These are phyloP conservation scores for Moxostoma hubbsi DNA, from an alignment of 2,797 vertebrate species.

Conservation along the genomic window DNA sequence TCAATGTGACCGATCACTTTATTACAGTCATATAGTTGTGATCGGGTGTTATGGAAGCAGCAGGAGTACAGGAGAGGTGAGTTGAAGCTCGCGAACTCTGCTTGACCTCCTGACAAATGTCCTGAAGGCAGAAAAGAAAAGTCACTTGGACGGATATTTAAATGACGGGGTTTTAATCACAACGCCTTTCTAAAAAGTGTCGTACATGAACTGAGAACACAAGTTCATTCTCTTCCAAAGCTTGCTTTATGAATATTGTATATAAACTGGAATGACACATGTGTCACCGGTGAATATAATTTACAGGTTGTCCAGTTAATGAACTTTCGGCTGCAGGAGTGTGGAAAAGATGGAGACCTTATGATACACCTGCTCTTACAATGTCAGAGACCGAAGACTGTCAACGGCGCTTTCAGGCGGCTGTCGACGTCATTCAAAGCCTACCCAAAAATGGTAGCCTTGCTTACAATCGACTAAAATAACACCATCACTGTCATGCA, in stretches of 20 bases:
- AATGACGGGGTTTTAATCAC: not conserved
- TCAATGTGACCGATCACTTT: not conserved
- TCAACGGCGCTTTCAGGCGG: slow-evolving; percentile 87
- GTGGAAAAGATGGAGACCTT: slow-evolving; percentile 34
- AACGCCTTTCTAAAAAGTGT: not conserved
- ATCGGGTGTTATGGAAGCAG: not conserved
- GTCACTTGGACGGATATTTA: not conserved
- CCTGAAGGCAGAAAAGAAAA: not conserved
- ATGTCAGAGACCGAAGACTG: slow-evolving; percentile 75
- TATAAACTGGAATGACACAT: slow-evolving; percentile 8
- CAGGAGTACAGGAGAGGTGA: slow-evolving; percentile 36
- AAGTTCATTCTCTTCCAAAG: not conserved
- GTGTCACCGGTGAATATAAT: slow-evolving; percentile 16
- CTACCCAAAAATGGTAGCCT: slow-evolving; percentile 87
- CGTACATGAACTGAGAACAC: not conserved
- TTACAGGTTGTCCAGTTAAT: slow-evolving; percentile 15
- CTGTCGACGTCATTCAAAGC: slow-evolving; percentile 89
- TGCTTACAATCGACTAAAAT: slow-evolving; percentile 14
- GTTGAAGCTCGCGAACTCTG: slow-evolving; percentile 17
- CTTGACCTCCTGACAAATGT: slow-evolving; percentile 7
- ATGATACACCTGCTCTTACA: slow-evolving; percentile 31
- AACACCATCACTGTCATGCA: no score
- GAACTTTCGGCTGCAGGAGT: slow-evolving; percentile 15
- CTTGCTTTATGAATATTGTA: not conserved
- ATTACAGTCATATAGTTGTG: not conserved